phyloP scores from a whole-genome alignment of 92 coral and sea anemone species.

The Umimayanthus kanabou region DNA sequence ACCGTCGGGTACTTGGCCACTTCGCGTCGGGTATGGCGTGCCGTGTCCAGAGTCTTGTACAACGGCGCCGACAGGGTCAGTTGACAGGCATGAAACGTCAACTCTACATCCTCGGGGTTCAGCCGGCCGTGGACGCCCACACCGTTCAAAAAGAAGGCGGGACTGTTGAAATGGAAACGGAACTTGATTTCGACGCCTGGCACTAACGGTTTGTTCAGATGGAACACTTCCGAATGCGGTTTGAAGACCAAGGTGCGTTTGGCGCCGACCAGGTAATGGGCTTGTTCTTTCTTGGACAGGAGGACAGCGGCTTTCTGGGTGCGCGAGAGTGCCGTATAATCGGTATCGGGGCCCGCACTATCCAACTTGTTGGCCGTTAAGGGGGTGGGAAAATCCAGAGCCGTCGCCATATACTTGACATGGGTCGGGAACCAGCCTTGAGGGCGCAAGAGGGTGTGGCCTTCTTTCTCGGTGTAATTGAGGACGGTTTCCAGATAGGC shows the following conservation, averaged over 20 bases:
- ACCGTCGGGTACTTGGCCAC: too few species aligned
- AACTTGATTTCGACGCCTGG: too few species aligned
- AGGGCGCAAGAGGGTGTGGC: not conserved
- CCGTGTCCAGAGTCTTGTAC: too few species aligned
- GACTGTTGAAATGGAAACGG: too few species aligned
- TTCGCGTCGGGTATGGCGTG: too few species aligned
- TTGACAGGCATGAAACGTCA: too few species aligned
- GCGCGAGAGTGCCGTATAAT: not conserved
- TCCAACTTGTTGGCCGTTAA: constrained; percentile 15
- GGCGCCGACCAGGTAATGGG: not conserved
- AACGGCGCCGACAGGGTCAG: too few species aligned
- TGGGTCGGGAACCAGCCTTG: constrained; percentile 30
- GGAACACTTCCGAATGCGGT: not conserved
- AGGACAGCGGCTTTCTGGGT: not conserved
- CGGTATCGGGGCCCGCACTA: not conserved
- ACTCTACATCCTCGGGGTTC: too few species aligned
- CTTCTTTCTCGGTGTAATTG: constrained; percentile 15
- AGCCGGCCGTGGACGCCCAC: too few species aligned
- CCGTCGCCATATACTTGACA: too few species aligned
- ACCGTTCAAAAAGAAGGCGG: too few species aligned
- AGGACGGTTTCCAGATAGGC: not conserved
- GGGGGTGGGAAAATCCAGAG: not conserved
- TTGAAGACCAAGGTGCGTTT: constrained; percentile 18
- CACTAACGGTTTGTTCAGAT: too few species aligned
- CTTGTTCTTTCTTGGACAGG: not conserved